Percentiles rank a stretch among this genome's conserved stretches.
These are phyloP conservation scores for Antrozous pallidus DNA, from an alignment of 2,797 vertebrate species.

Conservation along the genomic window DNA sequence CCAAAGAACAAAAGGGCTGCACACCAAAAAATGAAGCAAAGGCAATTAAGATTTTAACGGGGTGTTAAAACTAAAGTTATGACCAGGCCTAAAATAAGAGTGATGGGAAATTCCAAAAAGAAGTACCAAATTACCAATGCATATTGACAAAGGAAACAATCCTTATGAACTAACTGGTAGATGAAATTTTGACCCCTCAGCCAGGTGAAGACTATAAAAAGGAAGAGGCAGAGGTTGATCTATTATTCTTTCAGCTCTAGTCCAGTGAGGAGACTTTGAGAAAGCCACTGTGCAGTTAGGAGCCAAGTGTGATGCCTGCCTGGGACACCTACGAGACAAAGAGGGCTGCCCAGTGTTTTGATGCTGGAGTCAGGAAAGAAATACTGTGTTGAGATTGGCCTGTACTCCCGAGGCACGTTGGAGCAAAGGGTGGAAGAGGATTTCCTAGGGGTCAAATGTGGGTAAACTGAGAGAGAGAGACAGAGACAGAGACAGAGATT, in stretches of 20 bases:
- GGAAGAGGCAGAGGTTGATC: background rate
- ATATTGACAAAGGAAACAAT: background rate
- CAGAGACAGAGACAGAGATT: background rate
- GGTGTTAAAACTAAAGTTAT: background rate
- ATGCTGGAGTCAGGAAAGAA: background rate
- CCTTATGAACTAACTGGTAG: background rate
- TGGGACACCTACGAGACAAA: background rate
- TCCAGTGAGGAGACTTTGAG: background rate
- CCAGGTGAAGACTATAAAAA: background rate
- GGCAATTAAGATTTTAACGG: background rate
- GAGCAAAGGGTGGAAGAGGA: background rate
- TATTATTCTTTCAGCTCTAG: background rate
- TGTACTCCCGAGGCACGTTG: background rate
- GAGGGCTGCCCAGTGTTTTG: background rate
- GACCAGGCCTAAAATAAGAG: background rate
- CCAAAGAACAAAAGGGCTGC: background rate
- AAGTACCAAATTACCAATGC: background rate
- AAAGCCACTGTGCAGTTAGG: background rate
- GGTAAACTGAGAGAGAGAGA: background rate
- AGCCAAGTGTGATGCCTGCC: background rate
- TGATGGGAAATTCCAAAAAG: background rate
- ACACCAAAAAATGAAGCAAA: constrained; percentile 5
- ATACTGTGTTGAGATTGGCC: background rate
- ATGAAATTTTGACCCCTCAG: background rate
- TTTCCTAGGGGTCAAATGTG: background rate